Evolutionary conservation across 2,113 vertebrate species (phyloP).

Genomic region (Apeltes quadracus): DNA sequence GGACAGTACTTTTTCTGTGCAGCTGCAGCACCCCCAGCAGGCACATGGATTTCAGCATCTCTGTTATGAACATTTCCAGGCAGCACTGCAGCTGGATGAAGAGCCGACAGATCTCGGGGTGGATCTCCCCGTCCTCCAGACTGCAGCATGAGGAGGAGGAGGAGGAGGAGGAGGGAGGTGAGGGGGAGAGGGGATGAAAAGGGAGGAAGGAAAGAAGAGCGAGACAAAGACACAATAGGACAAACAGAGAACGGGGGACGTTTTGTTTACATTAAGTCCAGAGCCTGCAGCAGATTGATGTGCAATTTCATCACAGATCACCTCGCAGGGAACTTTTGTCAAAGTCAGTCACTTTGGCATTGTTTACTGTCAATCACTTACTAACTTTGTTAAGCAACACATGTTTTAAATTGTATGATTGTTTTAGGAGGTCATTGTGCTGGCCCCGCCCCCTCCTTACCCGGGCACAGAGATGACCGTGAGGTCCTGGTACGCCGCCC

Average conservation of each 20-base stretch:
- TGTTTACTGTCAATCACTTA: background rate
- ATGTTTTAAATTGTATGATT: background rate
- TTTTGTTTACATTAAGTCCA: background rate
- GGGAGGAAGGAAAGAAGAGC: background rate
- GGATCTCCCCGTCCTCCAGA: conserved; percentile 95
- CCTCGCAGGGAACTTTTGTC: background rate
- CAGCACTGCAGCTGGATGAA: conserved; percentile 98
- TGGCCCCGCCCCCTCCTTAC: conserved; percentile 26
- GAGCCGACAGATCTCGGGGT: conserved; percentile 95
- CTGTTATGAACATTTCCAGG: conserved; percentile 97
- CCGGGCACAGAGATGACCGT: conserved; percentile 91
- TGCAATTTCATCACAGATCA: background rate
- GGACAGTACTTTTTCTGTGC: conserved; percentile 89
- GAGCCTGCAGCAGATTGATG: background rate
- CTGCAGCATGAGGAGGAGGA: conserved; percentile 66
- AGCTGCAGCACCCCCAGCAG: conserved; percentile 95
- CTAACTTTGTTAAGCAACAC: background rate
- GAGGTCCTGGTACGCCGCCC: conserved; percentile 91
- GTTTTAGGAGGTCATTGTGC: background rate
- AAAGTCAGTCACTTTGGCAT: background rate
- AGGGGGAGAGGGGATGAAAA: background rate
- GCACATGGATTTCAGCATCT: conserved; percentile 98
- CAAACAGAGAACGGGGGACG: background rate
- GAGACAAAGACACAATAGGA: background rate
- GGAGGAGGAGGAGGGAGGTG: too few relatives aligned